Base-by-base conservation (phyloP, 2,797 vertebrate species). In the Lates japonicus region DNA sequence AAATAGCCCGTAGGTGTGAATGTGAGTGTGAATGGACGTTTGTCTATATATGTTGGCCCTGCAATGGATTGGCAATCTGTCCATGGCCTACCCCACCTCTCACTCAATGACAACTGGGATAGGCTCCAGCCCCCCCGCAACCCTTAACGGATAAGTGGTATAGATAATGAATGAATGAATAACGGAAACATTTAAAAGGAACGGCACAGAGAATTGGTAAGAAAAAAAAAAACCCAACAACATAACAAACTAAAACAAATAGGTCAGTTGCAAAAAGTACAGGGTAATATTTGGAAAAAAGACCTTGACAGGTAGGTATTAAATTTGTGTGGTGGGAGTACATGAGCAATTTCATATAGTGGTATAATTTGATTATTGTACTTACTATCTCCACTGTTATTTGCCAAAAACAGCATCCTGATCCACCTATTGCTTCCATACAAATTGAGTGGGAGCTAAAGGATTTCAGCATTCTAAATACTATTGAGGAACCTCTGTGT, bases 361-460 rank as follows among this genome's bases (percentile, higher is more conserved):
- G 10, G 49, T 48, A 59, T 84, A 69, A 74, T 82, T 81, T 29
- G 6, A 81, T 82, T 78, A 59, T 83, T 85, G 62, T 81, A n/a
- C 73, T 60, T 48, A 64, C 62, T 74, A 72, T 80, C 52, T 58
- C 10, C 2, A 16, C 11, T 74, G 4, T 66, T 70, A 55, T 79
- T 87, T 69, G 63, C 81, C 69, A 80, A 63, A 83, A 81, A 73
- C 58, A 31, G 57, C 62, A 60, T 70, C 49, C 66, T 75, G 70
- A 74, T 79, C 74, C 72, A 61, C n/a, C 35, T 70, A 55, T 81
- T 82, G 29, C 64, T 63, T 68, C 62, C 0, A 16, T 58, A 61
- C 39, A 70, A 65, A 83, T 72, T 39, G 48, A 55, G 44, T 55
- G 25, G 51, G 49, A 74, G 79, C 64, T 55, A 11, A 78, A 75